Conservation (phyloP, 2,113 vertebrate species). For the Pogonocichla stellata region DNA sequence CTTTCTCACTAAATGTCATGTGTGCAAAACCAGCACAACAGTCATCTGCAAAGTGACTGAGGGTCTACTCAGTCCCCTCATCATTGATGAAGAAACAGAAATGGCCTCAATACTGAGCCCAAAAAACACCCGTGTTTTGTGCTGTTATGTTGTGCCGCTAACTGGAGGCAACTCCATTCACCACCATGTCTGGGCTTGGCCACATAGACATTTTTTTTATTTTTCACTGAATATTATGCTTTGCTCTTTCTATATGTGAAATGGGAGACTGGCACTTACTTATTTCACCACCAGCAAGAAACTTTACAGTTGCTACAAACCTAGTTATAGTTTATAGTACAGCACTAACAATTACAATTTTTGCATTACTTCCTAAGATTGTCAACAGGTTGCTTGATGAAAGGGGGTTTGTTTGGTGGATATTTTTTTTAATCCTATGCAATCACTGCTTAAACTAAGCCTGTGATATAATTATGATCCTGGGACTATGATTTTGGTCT, state of each 20-base stretch:
- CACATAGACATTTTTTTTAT: neutral
- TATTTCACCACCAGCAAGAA: neutral
- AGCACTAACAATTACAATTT: neutral
- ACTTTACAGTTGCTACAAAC: neutral
- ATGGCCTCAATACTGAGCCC: neutral
- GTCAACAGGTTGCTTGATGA: neutral
- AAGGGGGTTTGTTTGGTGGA: neutral
- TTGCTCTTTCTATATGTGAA: neutral
- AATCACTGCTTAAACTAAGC: neutral
- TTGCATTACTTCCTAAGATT: neutral
- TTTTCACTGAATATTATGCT: neutral
- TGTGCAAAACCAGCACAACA: too few relatives aligned
- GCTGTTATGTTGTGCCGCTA: neutral
- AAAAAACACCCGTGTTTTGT: neutral
- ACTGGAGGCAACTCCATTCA: neutral
- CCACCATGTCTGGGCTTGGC: neutral
- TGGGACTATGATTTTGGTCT: neutral
- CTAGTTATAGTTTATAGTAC: neutral
- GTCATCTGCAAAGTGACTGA: neutral
- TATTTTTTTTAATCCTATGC: neutral
- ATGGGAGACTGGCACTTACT: neutral
- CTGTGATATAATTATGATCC: neutral
- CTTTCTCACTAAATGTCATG: too few relatives aligned
- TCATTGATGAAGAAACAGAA: neutral
- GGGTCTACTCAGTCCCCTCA: neutral